A percentile compares a stretch with the other conserved stretches of the same genome.
phyloP scores from a whole-genome alignment of 2,113 vertebrate species.

The Argyrosomus japonicus region DNA sequence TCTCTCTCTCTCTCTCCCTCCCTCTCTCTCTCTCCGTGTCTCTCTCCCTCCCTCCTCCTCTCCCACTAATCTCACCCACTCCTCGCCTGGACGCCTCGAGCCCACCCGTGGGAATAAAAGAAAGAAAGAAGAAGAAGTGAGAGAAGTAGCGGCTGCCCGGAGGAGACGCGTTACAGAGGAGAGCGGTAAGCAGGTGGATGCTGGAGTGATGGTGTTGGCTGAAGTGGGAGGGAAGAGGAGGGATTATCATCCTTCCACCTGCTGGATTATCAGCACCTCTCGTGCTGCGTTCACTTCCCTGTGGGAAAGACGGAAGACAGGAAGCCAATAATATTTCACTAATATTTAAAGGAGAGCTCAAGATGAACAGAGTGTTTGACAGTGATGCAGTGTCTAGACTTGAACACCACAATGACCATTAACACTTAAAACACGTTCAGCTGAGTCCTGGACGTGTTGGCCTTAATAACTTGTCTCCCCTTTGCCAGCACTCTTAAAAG shows the following conservation, averaged over 20 bases:
- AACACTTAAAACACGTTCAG: background rate
- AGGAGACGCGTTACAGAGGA: constrained; percentile 73
- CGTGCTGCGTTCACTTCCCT: constrained; percentile 62
- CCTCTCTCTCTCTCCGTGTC: constrained; percentile 12
- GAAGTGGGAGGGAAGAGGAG: constrained; percentile 77
- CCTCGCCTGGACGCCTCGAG: constrained; percentile 58
- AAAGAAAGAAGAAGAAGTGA: constrained; percentile 22
- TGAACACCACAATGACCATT: background rate
- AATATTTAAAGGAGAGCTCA: background rate
- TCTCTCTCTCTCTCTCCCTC: constrained; percentile 23
- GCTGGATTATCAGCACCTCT: constrained; percentile 71
- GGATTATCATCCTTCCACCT: constrained; percentile 71
- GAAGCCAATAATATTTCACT: constrained; percentile 21
- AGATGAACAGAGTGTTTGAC: background rate
- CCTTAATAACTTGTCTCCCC: background rate
- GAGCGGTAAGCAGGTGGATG: constrained; percentile 80
- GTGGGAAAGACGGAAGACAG: constrained; percentile 51
- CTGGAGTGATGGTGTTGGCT: constrained; percentile 62
- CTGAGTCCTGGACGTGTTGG: background rate
- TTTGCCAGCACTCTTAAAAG: background rate
- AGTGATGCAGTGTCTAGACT: background rate
- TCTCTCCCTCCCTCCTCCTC: constrained; percentile 19
- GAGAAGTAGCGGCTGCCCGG: constrained; percentile 55
- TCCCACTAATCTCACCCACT: constrained; percentile 48
- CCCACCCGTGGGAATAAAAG: constrained; percentile 73